Evolutionary conservation across 2,888 invertebrate species (phyloP).

Genomic region (Timandra comae): DNA sequence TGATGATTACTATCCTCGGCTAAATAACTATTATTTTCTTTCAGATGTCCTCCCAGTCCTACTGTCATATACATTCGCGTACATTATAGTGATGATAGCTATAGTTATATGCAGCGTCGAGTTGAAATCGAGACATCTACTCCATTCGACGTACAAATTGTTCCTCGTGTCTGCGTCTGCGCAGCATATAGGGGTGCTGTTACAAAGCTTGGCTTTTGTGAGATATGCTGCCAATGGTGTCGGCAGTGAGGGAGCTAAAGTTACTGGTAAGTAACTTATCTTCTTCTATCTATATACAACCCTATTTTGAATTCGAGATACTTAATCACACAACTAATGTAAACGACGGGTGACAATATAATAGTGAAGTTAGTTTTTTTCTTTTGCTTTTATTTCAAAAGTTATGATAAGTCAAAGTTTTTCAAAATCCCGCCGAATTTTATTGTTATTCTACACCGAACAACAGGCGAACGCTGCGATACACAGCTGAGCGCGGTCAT

Average conservation of each 20-base stretch:
- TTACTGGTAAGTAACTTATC: conserved; percentile 50
- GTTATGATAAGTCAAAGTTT: too few species aligned
- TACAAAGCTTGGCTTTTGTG: conserved; percentile 84
- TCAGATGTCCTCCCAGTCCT: conserved; percentile 91
- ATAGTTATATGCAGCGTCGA: conserved; percentile 86
- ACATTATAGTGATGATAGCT: conserved; percentile 82
- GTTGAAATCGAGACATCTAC: conserved; percentile 85
- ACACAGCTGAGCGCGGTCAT: too few species aligned
- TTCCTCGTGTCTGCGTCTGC: conserved; percentile 83
- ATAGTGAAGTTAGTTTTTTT: too few species aligned
- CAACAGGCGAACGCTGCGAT: too few species aligned
- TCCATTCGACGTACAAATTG: conserved; percentile 93
- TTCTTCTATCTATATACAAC: too few species aligned
- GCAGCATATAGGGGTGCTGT: conserved; percentile 82
- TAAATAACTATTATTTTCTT: conserved; percentile 26
- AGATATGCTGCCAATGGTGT: conserved; percentile 86
- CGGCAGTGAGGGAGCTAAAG: conserved; percentile 67
- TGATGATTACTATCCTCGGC: conserved; percentile 5
- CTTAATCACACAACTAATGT: too few species aligned
- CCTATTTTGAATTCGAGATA: too few species aligned
- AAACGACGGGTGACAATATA: too few species aligned
- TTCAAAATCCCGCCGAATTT: too few species aligned
- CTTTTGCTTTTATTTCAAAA: too few species aligned
- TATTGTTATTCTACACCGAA: too few species aligned
- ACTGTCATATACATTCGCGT: conserved; percentile 83